Base-by-base conservation (phyloP, 2,797 vertebrate genomes). In the Schizopygopsis pylzovi region DNA sequence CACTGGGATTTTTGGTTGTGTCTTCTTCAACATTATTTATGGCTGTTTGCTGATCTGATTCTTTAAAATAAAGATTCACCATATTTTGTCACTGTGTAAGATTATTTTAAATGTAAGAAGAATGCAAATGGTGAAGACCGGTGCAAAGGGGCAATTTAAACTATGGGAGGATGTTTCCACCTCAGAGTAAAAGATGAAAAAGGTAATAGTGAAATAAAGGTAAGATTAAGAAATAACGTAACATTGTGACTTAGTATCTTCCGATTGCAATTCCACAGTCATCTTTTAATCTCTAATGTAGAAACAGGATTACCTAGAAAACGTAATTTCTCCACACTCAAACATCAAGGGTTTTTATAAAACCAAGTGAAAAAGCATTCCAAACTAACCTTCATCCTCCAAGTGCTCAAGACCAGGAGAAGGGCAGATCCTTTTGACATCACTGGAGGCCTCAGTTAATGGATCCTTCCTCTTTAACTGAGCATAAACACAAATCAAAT, bases 381-480 rank as follows among this genome's bases (percentile, higher is more conserved):
- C 20, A 68, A 61, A 80, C 76, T 96, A 28, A 88, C 83, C 80
- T 73, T 82, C 67, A 81, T 87, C 72, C 82, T 92, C 87, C 39
- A 41, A 67, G 7, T 82, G 0, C 10, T 47, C 49, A 47, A 77
- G 81, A 10, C 93, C 94, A 0, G 96, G 95, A 52, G 94, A 89
- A 47, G 93, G 91, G 41, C 93, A 92, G 63, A 94, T 92, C 81
- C 94, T 94, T 92, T 97, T 97, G 90, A 91, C 93, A 83, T 96
- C 95, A 39, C 96, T 88, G 2, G 94, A 90, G 45, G 93, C 92
- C n/a, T 95, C 80, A 89, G 95, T 95, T 1, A 94, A 92, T 0
- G 91, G 94, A 65, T 94, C 94, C 94, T 98, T 99, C 93, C 96
- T 96, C 93, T 99, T 99, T 71, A 99, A 96, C 97, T 97, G 89